Percentiles rank a stretch among this genome's conserved stretches.
phyloP scores from a whole-genome alignment of 1,140 invertebrate genomes.

The Bathynomus jamesi region DNA sequence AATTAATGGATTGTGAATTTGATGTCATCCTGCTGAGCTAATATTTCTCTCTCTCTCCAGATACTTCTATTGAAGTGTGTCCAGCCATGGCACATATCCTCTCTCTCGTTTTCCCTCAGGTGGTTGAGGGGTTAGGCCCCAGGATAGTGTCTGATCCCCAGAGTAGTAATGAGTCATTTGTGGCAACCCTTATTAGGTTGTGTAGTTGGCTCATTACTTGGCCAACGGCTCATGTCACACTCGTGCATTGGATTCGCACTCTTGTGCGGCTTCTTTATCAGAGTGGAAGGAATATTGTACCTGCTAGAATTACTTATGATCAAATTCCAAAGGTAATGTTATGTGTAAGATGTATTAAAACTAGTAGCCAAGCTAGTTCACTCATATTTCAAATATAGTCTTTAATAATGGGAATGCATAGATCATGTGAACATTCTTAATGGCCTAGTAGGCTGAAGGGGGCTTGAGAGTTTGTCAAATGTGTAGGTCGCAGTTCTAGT shows the following conservation, averaged over 20 bases:
- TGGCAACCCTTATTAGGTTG: conserved; percentile 18
- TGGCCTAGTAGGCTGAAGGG: too few relatives aligned
- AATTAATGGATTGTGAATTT: too few relatives aligned
- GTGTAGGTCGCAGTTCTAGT: too few relatives aligned
- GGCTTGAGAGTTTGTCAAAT: too few relatives aligned
- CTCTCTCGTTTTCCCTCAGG: background rate
- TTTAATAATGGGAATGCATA: too few relatives aligned
- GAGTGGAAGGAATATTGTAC: conserved; percentile 18
- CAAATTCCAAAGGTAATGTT: conserved; percentile 22
- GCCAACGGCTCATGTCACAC: conserved; percentile 19
- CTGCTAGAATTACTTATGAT: conserved; percentile 19
- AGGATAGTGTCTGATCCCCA: conserved; percentile 18
- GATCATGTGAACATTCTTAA: too few relatives aligned
- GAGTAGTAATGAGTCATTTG: conserved; percentile 16
- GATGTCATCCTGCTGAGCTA: too few relatives aligned
- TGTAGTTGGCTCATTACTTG: conserved; percentile 23
- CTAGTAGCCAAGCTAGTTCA: background rate
- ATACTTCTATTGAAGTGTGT: background rate
- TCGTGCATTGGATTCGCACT: conserved; percentile 21
- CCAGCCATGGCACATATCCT: background rate
- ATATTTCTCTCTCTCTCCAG: too few relatives aligned
- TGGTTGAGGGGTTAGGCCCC: conserved; percentile 23
- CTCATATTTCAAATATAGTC: too few relatives aligned
- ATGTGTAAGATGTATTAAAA: background rate
- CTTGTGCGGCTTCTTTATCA: conserved; percentile 21